These are phyloP conservation scores for Pygoscelis antarcticus DNA, from an alignment of 2,113 vertebrate species.

Conservation along the genomic window DNA sequence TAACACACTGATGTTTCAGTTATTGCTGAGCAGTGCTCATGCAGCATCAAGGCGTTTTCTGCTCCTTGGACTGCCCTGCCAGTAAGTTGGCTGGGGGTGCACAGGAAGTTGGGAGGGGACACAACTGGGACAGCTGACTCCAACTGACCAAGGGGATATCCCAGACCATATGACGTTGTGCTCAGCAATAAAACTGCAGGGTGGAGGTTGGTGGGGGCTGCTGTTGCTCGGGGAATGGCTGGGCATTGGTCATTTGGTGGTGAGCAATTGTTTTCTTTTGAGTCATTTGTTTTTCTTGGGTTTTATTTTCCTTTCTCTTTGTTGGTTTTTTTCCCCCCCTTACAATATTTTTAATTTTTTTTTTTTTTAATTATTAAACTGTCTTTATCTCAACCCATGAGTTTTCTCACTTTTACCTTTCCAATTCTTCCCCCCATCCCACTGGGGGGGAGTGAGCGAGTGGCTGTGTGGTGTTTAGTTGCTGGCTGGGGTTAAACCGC, in stretches of 20 bases:
- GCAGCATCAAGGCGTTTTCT: background rate
- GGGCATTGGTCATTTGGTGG: background rate
- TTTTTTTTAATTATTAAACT: background rate
- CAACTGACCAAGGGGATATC: background rate
- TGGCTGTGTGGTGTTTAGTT: background rate
- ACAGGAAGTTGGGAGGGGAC: too few relatives aligned
- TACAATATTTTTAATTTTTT: background rate
- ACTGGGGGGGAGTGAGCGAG: background rate
- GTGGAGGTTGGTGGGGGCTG: background rate
- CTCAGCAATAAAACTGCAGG: background rate
- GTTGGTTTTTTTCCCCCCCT: too few relatives aligned
- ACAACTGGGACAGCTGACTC: background rate
- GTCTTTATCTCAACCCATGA: background rate
- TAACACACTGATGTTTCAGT: background rate
- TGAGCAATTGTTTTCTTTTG: background rate
- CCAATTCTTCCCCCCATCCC: background rate
- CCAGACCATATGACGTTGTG: background rate
- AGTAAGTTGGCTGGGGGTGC: too few relatives aligned
- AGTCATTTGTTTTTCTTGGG: background rate
- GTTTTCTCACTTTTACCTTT: background rate
- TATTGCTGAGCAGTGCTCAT: background rate
- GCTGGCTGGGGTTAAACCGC: background rate
- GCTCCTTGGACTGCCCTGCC: too few relatives aligned
- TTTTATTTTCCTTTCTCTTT: background rate
- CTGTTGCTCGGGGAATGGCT: background rate